Evolutionary conservation across 1,140 invertebrate genomes (phyloP).

Genomic region (Samia ricini): DNA sequence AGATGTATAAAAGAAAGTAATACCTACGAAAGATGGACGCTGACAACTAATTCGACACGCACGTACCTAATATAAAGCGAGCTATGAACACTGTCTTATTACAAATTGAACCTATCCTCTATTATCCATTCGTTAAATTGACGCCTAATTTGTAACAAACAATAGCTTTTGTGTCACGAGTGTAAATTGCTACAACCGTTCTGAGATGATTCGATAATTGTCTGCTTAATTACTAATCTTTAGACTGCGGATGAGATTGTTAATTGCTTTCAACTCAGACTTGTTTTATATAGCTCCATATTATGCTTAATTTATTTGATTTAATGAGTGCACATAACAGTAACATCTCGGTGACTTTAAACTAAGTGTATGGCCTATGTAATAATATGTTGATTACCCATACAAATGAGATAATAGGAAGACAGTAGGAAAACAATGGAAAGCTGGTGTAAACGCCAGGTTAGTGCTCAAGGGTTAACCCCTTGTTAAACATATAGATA

Average conservation of each 20-base stretch:
- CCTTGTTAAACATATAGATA: too few relatives aligned
- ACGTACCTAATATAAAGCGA: not conserved
- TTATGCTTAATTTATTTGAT: not conserved
- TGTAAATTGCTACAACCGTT: slow-evolving; percentile 1
- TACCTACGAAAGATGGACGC: not conserved
- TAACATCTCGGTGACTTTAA: not conserved
- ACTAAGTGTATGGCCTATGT: too few relatives aligned
- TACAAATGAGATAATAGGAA: too few relatives aligned
- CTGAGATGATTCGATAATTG: slow-evolving; percentile 5
- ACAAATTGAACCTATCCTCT: not conserved
- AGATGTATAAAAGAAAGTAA: too few relatives aligned
- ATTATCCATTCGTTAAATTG: not conserved
- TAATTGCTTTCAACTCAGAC: not conserved
- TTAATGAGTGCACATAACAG: not conserved
- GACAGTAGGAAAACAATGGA: too few relatives aligned
- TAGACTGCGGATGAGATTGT: not conserved
- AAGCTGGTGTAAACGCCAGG: too few relatives aligned
- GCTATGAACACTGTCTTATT: not conserved
- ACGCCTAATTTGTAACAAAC: slow-evolving; percentile 4
- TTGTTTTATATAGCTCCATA: not conserved
- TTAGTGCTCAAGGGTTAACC: too few relatives aligned
- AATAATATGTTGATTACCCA: too few relatives aligned
- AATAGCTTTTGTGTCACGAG: slow-evolving; percentile 1
- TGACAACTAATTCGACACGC: not conserved
- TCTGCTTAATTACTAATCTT: slow-evolving; percentile 2